phyloP scores from a whole-genome alignment of 2,797 vertebrate species.

The Thripadectes ignobilis region DNA sequence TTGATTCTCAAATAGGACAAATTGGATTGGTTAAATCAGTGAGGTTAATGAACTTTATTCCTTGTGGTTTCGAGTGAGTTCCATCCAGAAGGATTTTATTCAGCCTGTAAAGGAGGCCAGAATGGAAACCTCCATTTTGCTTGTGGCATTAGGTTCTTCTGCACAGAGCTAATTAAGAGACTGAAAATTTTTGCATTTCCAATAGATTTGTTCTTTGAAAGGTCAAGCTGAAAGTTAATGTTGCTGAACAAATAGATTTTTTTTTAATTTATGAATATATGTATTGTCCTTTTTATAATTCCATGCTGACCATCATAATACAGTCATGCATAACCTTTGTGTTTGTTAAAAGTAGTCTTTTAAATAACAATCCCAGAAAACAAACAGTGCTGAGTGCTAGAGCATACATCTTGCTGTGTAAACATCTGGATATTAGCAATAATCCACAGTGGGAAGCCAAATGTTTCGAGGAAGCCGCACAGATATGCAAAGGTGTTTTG shows the following conservation, averaged over 20 bases:
- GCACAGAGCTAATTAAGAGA: background rate
- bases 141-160: background rate
- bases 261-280: background rate
- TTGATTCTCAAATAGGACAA: background rate
- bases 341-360: background rate
- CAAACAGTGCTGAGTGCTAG: background rate
- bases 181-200: background rate
- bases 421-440: background rate
- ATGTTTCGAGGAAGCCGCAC: background rate
- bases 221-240: background rate
- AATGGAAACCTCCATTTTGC: background rate
- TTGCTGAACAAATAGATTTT: background rate
- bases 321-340: background rate
- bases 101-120: background rate
- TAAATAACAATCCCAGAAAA: background rate
- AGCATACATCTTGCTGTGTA: background rate
- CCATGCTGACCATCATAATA: background rate
- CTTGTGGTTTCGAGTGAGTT: background rate
- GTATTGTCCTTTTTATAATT: background rate
- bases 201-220: slow-evolving; percentile 6
- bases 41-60: background rate
- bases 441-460: background rate
- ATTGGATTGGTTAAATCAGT: background rate
- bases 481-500: background rate
- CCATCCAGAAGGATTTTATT: background rate